These are phyloP conservation scores for Drosophila merina DNA, from an alignment of 2,888 invertebrate species.

Conservation along the genomic window DNA sequence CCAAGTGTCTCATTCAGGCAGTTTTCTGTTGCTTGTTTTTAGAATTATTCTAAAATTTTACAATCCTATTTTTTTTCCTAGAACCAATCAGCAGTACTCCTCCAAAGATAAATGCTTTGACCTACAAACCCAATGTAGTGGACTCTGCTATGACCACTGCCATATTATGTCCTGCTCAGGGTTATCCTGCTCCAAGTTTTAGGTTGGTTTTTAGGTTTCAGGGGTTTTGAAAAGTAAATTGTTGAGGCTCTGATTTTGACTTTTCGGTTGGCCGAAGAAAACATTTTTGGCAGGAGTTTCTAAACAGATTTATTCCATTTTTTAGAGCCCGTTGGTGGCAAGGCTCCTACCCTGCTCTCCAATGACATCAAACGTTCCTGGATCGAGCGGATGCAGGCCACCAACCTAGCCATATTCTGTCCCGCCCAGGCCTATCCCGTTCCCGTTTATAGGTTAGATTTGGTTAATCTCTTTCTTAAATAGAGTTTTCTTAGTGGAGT, in stretches of 20 bases:
- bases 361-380: slow-evolving; percentile 85
- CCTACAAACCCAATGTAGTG: slow-evolving; percentile 82
- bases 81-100: slow-evolving; percentile 86
- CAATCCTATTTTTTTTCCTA: slow-evolving; percentile 67
- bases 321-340: slow-evolving; percentile 79
- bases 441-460: slow-evolving; percentile 86
- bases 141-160: slow-evolving; percentile 85
- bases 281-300: slow-evolving; percentile 57
- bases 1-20: background rate
- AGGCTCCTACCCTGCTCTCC: slow-evolving; percentile 85
- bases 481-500: too few species aligned
- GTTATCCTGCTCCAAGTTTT: slow-evolving; percentile 89
- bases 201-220: slow-evolving; percentile 87
- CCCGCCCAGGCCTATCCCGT: slow-evolving; percentile 92
- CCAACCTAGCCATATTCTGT: slow-evolving; percentile 89
- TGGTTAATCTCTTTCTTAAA: background rate
- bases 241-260: slow-evolving; percentile 86
- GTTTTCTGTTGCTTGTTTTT: background rate
- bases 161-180: slow-evolving; percentile 90
- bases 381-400: slow-evolving; percentile 86
- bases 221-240: background rate
- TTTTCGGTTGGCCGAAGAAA: slow-evolving; percentile 86
- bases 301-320: background rate
- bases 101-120: slow-evolving; percentile 85
- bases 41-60: background rate